Evolutionary conservation across 1,140 invertebrate genomes (phyloP).

Genomic region (Oppia nitens): DNA sequence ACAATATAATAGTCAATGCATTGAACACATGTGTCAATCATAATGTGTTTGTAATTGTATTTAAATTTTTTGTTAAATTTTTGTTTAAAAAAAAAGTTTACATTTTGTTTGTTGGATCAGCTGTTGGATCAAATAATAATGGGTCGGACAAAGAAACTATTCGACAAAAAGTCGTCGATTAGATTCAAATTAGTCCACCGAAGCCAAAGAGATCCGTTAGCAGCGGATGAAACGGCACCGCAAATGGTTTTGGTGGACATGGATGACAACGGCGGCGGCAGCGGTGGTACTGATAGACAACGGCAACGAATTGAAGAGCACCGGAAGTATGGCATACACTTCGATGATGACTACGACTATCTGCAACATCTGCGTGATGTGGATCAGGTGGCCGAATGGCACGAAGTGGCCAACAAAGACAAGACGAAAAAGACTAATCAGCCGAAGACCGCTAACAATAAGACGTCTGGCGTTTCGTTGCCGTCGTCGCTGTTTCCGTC

Average conservation of each 20-base stretch:
- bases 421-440: background rate
- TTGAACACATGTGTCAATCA: too few relatives aligned
- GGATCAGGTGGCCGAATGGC: slow-evolving; percentile 26
- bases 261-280: background rate
- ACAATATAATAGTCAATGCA: too few relatives aligned
- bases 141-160: background rate
- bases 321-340: slow-evolving; percentile 80
- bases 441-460: background rate
- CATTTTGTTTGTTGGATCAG: too few relatives aligned
- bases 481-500: slow-evolving; percentile 84
- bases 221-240: slow-evolving; percentile 68
- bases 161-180: slow-evolving; percentile 75
- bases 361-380: slow-evolving; percentile 69
- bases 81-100: too few relatives aligned
- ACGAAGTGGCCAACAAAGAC: slow-evolving; percentile 3
- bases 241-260: slow-evolving; percentile 52
- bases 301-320: slow-evolving; percentile 51
- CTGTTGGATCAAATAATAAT: background rate
- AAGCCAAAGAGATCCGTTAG: slow-evolving; percentile 76
- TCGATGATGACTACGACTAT: slow-evolving; percentile 91
- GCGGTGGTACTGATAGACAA: slow-evolving; percentile 1
- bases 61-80: too few relatives aligned
- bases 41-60: too few relatives aligned
- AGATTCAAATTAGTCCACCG: slow-evolving; percentile 80
- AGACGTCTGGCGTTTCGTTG: slow-evolving; percentile 37